phyloP scores from a whole-genome alignment of 2,113 vertebrate species.

The Chloropsis hardwickii region DNA sequence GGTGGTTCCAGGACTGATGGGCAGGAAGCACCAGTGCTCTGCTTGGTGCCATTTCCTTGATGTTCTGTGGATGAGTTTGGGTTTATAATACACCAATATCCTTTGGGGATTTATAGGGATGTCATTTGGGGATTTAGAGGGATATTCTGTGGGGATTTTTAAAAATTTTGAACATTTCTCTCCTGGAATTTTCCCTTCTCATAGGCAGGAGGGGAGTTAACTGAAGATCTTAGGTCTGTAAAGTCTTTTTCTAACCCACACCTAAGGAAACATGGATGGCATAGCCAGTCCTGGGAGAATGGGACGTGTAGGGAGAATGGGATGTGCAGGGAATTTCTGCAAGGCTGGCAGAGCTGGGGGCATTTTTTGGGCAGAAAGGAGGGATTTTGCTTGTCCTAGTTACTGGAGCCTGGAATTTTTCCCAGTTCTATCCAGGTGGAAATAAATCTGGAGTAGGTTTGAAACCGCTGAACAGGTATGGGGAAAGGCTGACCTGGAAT shows the following conservation, averaged over 20 bases:
- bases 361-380: not conserved
- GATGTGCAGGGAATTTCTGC: not conserved
- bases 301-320: too few species aligned
- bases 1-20: not conserved
- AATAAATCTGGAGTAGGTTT: not conserved
- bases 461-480: not conserved
- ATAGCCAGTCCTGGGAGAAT: accelerated
- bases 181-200: not conserved
- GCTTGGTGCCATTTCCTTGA: not conserved
- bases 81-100: accelerated
- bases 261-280: accelerated
- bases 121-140: not conserved
- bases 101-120: not conserved
- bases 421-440: not conserved
- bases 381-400: not conserved
- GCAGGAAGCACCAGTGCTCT: accelerated
- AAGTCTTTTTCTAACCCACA: not conserved
- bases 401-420: not conserved
- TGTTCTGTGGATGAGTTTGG: not conserved
- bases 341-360: not conserved
- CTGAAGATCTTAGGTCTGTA: not conserved
- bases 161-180: not conserved
- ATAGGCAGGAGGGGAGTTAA: not conserved
- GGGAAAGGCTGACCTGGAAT: not conserved
- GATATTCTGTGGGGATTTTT: not conserved